Base-by-base conservation (phyloP, 2,113 vertebrate genomes). In the Macaca mulatta region DNA sequence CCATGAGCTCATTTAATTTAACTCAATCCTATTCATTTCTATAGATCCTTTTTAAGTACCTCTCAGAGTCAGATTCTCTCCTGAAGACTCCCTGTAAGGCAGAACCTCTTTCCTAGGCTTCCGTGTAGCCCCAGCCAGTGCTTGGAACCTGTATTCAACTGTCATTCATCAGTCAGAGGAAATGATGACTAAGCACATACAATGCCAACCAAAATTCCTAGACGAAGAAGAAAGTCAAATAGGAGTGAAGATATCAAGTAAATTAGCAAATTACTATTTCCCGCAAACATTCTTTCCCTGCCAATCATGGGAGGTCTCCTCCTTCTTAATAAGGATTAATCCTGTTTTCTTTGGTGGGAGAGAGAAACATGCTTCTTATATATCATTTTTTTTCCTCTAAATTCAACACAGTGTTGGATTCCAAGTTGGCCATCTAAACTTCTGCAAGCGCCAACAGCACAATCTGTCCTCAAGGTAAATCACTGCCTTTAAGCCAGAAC, bases 371-470 rank as follows among this genome's bases (percentile, higher is more conserved):
- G 17, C 8, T 90, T 93, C 45, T 89, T 83, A 75, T 20, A 82
- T 79, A 78, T 91, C 16, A 59, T 6, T 70, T 64, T 55, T 94
- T 86, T 83, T 0, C 52, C 20, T 43, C 43, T 45, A 89, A 80
- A 83, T 91, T 87, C n/a, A 96, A 32, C 43, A 25, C 38, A 48
- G 72, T 48, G n/a, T 78, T 94, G 90, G 94, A 55, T 92, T 95
- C 86, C 70, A 95, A 95, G 9, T 35, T 93, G 88, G 67, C 77
- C 55, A 83, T 50, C 81, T 92, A 93, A 96, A 93, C n/a, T 92
- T 38, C 90, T 90, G 40, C 92, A 95, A 92, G 96, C 90, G 85
- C 43, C 90, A 96, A 92, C 95, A 98, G 50, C 81, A 92, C 79
- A 48, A 9, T 72, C 81, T 85, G n/a, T 90, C 83, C 43, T 95